phyloP scores from a whole-genome alignment of 2,797 vertebrate genomes.

The Poecilia velifera region DNA sequence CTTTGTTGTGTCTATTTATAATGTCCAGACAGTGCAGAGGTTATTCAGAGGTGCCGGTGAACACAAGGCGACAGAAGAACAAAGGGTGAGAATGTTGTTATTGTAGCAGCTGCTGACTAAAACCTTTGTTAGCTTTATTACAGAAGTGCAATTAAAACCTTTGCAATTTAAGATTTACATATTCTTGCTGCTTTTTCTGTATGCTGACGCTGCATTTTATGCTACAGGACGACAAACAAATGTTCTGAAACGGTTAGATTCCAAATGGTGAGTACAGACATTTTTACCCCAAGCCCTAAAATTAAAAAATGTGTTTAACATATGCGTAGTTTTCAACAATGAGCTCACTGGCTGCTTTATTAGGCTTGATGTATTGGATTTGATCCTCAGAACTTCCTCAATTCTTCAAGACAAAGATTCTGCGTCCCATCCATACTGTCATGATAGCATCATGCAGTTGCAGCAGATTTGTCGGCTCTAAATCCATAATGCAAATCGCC shows the following conservation, averaged over 20 bases:
- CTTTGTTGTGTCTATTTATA: conserved; percentile 78
- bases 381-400: neutral
- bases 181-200: neutral
- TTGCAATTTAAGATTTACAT: neutral
- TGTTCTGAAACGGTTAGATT: conserved; percentile 1
- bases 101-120: conserved; percentile 24
- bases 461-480: conserved; percentile 58
- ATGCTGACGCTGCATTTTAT: neutral
- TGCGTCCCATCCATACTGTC: conserved; percentile 17
- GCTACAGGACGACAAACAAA: neutral
- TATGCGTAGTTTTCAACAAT: neutral
- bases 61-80: conserved; percentile 59
- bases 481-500: conserved; percentile 54
- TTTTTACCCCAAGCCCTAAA: neutral
- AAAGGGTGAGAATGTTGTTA: conserved; percentile 71
- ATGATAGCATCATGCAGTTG: conserved; percentile 49
- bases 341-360: neutral
- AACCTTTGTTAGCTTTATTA: neutral
- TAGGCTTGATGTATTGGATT: neutral
- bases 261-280: conserved; percentile 43
- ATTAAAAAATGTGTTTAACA: neutral
- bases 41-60: conserved; percentile 66
- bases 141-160: neutral
- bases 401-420: neutral
- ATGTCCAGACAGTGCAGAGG: conserved; percentile 70